phyloP scores from a whole-genome alignment of 2,113 vertebrate species.

The Pachypanchax playfairii region DNA sequence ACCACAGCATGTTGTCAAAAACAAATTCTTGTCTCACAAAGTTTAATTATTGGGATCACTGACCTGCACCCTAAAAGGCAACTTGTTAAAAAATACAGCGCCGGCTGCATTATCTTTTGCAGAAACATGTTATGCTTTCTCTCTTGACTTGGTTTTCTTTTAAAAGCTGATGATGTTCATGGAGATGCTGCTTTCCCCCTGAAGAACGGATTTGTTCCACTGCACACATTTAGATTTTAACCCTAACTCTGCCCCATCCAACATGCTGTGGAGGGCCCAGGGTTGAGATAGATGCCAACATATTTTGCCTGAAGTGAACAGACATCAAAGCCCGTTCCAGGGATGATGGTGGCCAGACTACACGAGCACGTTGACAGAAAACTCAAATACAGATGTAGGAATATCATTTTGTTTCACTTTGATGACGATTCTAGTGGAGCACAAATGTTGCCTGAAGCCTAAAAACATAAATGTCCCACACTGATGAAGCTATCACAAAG shows the following conservation, averaged over 20 bases:
- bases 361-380: constrained; percentile 26
- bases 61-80: constrained; percentile 44
- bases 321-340: constrained; percentile 51
- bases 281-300: constrained; percentile 48
- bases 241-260: constrained; percentile 44
- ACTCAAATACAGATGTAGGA: neutral
- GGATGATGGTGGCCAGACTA: constrained; percentile 31
- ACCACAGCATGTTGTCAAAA: too few species aligned
- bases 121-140: constrained; percentile 33
- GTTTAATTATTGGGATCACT: constrained; percentile 53
- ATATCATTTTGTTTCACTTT: constrained; percentile 25
- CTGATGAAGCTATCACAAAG: constrained; percentile 13
- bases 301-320: constrained; percentile 45
- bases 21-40: constrained; percentile 20
- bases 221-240: constrained; percentile 27
- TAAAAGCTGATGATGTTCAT: constrained; percentile 52
- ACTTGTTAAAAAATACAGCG: constrained; percentile 60
- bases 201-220: constrained; percentile 40
- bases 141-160: constrained; percentile 52
- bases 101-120: constrained; percentile 38
- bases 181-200: constrained; percentile 20
- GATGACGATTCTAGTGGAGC: constrained; percentile 28
- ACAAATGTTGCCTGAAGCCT: constrained; percentile 10
- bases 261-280: constrained; percentile 33
- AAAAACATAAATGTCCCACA: constrained; percentile 5